These are phyloP conservation scores for Torymus aiolomorphi DNA, from an alignment of 2,888 invertebrate species.

Conservation along the genomic window DNA sequence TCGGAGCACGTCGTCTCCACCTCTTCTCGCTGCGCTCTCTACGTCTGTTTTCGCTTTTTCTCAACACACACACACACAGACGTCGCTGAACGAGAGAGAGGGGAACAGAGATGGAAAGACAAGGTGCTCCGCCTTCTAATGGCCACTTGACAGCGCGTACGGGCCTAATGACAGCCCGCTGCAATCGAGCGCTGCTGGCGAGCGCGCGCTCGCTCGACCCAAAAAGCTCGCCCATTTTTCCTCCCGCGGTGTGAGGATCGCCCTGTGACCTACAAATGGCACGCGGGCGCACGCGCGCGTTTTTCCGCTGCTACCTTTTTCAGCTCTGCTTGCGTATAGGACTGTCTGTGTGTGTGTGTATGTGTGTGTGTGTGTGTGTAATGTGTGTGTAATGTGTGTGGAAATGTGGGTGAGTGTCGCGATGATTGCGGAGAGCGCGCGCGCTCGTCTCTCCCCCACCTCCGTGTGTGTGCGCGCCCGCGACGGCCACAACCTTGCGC, in stretches of 20 bases:
- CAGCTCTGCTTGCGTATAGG: too few species aligned
- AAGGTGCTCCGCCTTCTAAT: constrained; percentile 15
- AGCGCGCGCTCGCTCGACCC: neutral
- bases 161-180: neutral
- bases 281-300: constrained; percentile 7
- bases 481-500: constrained; percentile 47
- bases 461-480: neutral
- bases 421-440: constrained; percentile 42
- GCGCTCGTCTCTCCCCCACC: neutral
- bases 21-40: neutral
- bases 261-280: constrained; percentile 17
- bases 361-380: too few species aligned
- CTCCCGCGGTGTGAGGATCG: neutral
- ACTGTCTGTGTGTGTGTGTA: too few species aligned
- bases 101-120: too few species aligned
- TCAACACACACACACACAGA: neutral
- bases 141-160: constrained; percentile 1
- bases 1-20: constrained; percentile 15
- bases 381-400: neutral
- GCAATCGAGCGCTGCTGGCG: too few species aligned
- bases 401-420: constrained; percentile 54
- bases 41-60: constrained; percentile 39
- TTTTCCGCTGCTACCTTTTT: constrained; percentile 31
- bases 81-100: too few species aligned
- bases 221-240: neutral